phyloP scores from a whole-genome alignment of 2,797 vertebrate species.

The Podargus strigoides region DNA sequence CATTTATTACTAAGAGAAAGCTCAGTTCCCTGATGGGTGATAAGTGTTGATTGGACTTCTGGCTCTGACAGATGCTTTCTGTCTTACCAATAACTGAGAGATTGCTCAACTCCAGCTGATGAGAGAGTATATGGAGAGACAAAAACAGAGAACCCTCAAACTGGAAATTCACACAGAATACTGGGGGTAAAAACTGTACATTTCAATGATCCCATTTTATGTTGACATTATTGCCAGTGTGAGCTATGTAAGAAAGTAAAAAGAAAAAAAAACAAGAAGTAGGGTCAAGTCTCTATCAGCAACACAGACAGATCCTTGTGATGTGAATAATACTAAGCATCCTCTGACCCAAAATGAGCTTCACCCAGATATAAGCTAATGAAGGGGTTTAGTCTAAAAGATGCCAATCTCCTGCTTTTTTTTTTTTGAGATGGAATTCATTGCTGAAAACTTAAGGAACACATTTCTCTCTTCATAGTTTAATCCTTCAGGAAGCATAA shows the following conservation, averaged over 20 bases:
- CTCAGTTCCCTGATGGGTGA: background rate
- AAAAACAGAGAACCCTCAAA: background rate
- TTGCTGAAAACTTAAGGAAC: background rate
- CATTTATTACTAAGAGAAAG: background rate
- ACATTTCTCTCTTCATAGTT: background rate
- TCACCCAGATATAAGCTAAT: background rate
- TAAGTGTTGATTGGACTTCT: background rate
- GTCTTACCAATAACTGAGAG: background rate
- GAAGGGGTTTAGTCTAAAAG: background rate
- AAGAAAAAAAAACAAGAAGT: background rate
- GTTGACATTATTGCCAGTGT: background rate
- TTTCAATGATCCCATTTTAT: background rate
- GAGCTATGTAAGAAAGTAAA: background rate
- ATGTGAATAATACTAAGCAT: background rate
- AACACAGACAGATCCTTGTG: background rate
- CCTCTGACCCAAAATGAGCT: background rate
- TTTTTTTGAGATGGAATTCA: background rate
- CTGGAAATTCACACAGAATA: background rate
- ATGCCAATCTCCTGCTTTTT: background rate
- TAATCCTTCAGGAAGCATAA: constrained; percentile 10
- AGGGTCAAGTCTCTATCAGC: background rate
- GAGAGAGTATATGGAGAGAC: background rate
- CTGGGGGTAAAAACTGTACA: rapidly evolving
- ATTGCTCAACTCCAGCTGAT: background rate
- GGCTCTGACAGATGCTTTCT: background rate